phyloP scores from a whole-genome alignment of 1,140 invertebrate genomes.

The Bombyx mandarina region DNA sequence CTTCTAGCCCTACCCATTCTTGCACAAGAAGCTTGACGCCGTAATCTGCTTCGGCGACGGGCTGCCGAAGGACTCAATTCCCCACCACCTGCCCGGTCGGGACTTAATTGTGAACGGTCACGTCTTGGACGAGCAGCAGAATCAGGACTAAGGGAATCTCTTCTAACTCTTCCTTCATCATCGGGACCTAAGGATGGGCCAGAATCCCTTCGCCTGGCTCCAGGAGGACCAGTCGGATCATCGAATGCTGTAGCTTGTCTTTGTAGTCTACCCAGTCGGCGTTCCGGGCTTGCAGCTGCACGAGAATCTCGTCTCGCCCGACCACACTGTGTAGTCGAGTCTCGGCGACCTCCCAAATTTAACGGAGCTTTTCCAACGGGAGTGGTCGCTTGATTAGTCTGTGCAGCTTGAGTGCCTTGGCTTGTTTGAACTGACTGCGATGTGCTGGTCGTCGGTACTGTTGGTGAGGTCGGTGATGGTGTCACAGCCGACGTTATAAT shows the following conservation, averaged over 20 bases:
- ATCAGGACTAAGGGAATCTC: slow-evolving; percentile 90
- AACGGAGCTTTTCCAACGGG: slow-evolving; percentile 69
- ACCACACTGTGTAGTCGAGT: slow-evolving; percentile 88
- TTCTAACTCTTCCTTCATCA: slow-evolving; percentile 79
- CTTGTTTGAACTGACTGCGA: slow-evolving; percentile 34
- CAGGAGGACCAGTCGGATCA: slow-evolving; percentile 81
- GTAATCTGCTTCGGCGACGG: slow-evolving; percentile 75
- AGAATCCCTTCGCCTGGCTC: slow-evolving; percentile 76
- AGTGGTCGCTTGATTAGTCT: slow-evolving; percentile 71
- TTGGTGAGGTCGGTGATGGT: slow-evolving; percentile 82
- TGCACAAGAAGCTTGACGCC: slow-evolving; percentile 85
- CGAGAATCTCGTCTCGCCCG: slow-evolving; percentile 78
- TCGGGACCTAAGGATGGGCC: slow-evolving; percentile 87
- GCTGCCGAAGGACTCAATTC: slow-evolving; percentile 80
- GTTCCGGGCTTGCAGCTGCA: slow-evolving; percentile 78
- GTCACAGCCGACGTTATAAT: slow-evolving; percentile 87
- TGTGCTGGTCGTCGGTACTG: slow-evolving; percentile 47
- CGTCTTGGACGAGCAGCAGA: slow-evolving; percentile 80
- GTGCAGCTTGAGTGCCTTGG: slow-evolving; percentile 34
- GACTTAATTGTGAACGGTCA: slow-evolving; percentile 84
- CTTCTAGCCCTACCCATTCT: slow-evolving; percentile 72
- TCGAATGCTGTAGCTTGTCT: slow-evolving; percentile 91
- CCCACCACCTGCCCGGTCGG: slow-evolving; percentile 79
- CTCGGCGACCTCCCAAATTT: slow-evolving; percentile 76
- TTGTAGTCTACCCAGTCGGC: slow-evolving; percentile 81